Base-by-base conservation (phyloP, 2,797 vertebrate genomes). In the Acanthurus lineatus region DNA sequence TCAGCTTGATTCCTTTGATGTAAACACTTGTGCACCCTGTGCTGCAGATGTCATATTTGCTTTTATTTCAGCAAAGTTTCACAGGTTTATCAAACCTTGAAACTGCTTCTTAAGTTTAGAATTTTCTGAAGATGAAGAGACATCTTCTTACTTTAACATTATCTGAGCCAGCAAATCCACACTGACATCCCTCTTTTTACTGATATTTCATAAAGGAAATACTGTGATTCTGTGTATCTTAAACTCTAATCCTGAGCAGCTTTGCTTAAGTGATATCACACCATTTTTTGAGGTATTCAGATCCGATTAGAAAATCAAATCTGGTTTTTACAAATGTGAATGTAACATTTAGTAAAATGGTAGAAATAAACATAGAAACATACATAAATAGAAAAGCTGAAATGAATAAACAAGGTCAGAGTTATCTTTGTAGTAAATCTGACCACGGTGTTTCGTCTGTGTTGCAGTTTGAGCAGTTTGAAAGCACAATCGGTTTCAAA, bases 401-500 rank as follows among this genome's bases (percentile, higher is more conserved):
- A 16, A 32, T 17, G 0, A 52, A 16, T 20, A 6, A 48, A 38
- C 1, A 35, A 11, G 12, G 0, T 57, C 20, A 14, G 14, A 48
- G 12, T 44, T 25, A 15, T 32, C 15, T 16, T 0, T 56, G 9
- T 5, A 6, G 16, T 35, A 10, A 68, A 6, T 79, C 25, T 77
- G 22, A 86, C 14, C 19, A 1, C 9, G 5, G 7, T 14, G 2
- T 79, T 87, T 68, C 79, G 4, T 56, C 16, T 70, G 2, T 83
- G 60, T 86, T 93, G 74, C 93, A 99, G 98, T 97, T 98, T 90
- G 98, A 99, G 90, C 98, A 99, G 88, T 99, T 99, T 92, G 98
- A 99, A 94, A 99, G 97, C 93, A 99, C 97, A 28, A 99, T 99
- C 82, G 98, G 98, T 32, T 99, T 99, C 96, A 99, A 99, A 84